Percentiles rank a stretch among this genome's conserved stretches.
These are phyloP conservation scores for Drosophila orena DNA, from an alignment of 1,140 invertebrate genomes.

Conservation along the genomic window DNA sequence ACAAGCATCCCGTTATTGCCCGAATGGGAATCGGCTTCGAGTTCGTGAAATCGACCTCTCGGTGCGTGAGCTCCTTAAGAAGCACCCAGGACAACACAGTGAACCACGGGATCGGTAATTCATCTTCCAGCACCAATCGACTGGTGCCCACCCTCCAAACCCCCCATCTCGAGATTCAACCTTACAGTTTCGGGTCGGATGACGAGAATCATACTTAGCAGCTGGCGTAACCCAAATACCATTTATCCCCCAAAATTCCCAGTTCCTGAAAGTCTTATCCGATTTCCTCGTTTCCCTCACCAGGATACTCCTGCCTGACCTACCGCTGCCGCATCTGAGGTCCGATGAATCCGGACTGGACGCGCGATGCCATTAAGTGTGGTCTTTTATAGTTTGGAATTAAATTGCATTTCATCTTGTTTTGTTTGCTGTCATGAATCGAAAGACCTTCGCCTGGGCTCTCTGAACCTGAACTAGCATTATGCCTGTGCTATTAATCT, in stretches of 20 bases:
- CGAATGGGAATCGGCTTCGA: conserved; percentile 27
- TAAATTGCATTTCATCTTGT: conserved; percentile 68
- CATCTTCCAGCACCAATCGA: not conserved
- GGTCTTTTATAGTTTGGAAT: conserved; percentile 45
- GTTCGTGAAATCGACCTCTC: conserved; percentile 8
- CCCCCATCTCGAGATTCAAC: not conserved
- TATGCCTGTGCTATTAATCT: conserved; percentile 15
- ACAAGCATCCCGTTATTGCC: conserved; percentile 22
- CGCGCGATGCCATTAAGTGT: not conserved
- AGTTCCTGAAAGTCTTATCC: not conserved
- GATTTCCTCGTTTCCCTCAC: not conserved
- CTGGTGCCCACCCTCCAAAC: no score
- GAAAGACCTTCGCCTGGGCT: conserved; percentile 24
- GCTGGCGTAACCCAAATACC: not conserved
- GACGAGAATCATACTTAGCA: conserved; percentile 27
- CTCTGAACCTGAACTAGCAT: conserved; percentile 13
- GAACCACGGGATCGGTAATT: conserved; percentile 41
- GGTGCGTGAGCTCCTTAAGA: not conserved
- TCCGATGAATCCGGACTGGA: conserved; percentile 6
- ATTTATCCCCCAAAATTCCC: not conserved
- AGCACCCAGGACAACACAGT: conserved; percentile 17
- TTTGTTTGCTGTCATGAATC: conserved; percentile 20
- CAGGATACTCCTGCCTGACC: conserved; percentile 20
- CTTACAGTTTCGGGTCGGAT: conserved; percentile 25
- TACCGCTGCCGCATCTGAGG: conserved; percentile 50